A percentile compares a stretch with the other conserved stretches of the same genome.
Evolutionary conservation across 2,888 invertebrate genomes (phyloP).

Genomic region (Andrena chrysosceles): DNA sequence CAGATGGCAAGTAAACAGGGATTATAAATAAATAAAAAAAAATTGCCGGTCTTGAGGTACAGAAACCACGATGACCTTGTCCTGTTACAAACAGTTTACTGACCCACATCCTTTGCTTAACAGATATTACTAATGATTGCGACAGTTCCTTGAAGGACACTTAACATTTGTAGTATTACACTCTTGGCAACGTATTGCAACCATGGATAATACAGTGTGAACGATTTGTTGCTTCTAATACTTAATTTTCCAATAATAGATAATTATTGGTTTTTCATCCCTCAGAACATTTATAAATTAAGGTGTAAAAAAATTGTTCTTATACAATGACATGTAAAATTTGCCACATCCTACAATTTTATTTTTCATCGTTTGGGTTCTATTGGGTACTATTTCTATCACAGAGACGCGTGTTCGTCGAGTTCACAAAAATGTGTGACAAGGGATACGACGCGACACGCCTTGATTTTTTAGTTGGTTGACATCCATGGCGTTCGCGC

Average conservation of each 20-base stretch:
- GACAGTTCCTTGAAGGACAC: background rate
- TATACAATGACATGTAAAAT: too few species aligned
- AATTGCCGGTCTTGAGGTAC: background rate
- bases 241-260: background rate
- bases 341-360: background rate
- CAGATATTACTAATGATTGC: slow-evolving; percentile 11
- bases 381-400: background rate
- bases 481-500: slow-evolving; percentile 14
- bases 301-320: too few species aligned
- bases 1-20: too few species aligned
- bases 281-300: too few species aligned
- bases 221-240: background rate
- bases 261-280: too few species aligned
- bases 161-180: background rate
- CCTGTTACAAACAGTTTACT: slow-evolving; percentile 11
- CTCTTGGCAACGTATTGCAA: background rate
- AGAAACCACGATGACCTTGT: slow-evolving; percentile 27
- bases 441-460: background rate
- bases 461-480: background rate
- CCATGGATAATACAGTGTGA: background rate
- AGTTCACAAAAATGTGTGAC: background rate
- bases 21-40: too few species aligned
- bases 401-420: background rate
- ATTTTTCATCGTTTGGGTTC: background rate
- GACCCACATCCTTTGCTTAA: slow-evolving; percentile 21